Conservation (phyloP, 1,140 invertebrate genomes). For the Megalonaias nervosa region DNA sequence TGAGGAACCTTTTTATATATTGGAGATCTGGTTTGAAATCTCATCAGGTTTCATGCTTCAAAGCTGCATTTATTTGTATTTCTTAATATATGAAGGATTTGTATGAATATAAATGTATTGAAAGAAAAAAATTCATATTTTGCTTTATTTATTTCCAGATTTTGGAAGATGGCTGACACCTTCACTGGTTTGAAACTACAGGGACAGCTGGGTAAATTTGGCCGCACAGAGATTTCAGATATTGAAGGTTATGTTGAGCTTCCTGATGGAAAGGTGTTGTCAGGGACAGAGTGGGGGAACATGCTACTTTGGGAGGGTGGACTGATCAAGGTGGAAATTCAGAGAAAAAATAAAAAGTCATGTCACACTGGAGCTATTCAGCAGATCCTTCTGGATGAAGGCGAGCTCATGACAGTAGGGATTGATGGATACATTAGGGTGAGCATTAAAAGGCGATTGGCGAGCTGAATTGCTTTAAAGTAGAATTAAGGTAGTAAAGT, state of each 20-base stretch:
- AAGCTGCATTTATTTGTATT: neutral
- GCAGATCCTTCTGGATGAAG: conserved; percentile 81
- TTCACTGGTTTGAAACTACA: conserved; percentile 93
- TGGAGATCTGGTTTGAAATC: too few species aligned
- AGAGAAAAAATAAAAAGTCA: conserved; percentile 72
- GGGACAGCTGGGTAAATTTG: conserved; percentile 88
- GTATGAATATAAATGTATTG: neutral
- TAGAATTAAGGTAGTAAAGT: too few species aligned
- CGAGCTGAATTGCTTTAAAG: too few species aligned
- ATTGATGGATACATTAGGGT: conserved; percentile 84
- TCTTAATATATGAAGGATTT: neutral
- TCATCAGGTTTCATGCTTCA: too few species aligned
- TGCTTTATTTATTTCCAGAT: conserved; percentile 66
- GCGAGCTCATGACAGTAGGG: conserved; percentile 78
- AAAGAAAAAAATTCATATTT: neutral
- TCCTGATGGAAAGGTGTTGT: conserved; percentile 89
- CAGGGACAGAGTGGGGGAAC: conserved; percentile 91
- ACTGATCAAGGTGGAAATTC: conserved; percentile 81
- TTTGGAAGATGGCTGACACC: conserved; percentile 93
- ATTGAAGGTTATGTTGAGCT: conserved; percentile 87
- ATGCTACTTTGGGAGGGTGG: conserved; percentile 91
- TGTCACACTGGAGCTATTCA: conserved; percentile 84
- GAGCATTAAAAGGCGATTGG: conserved; percentile 23
- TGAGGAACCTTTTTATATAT: too few species aligned
- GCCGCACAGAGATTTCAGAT: conserved; percentile 91